These are phyloP conservation scores for Saturnia pavonia DNA, from an alignment of 2,888 invertebrate species.

Conservation along the genomic window DNA sequence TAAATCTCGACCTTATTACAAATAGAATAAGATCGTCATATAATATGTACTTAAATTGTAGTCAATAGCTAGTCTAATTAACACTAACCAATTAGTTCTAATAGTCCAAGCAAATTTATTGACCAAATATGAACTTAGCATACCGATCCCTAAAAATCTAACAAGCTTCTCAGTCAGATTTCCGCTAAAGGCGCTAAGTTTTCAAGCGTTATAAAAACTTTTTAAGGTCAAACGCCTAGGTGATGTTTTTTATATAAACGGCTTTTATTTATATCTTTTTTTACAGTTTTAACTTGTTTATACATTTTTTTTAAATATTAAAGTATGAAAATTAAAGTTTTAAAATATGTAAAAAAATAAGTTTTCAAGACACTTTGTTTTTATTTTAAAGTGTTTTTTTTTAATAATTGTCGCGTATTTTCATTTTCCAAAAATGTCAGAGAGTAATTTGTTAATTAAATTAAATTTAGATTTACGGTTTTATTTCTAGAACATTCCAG, in stretches of 20 bases:
- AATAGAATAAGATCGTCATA: too few relatives aligned
- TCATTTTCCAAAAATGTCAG: neutral
- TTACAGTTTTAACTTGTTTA: neutral
- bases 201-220: constrained; percentile 8
- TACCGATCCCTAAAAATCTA: constrained; percentile 4
- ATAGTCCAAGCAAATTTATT: too few relatives aligned
- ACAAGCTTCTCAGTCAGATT: neutral
- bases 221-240: constrained; percentile 6
- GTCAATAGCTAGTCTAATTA: too few relatives aligned
- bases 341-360: neutral
- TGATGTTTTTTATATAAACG: constrained; percentile 1
- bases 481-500: neutral
- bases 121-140: neutral
- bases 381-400: neutral
- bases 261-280: neutral
- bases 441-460: neutral
- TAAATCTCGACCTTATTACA: too few relatives aligned
- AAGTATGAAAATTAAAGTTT: neutral
- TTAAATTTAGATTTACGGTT: neutral
- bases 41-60: too few relatives aligned
- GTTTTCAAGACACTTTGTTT: too few relatives aligned
- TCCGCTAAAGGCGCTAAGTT: constrained; percentile 1
- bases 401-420: neutral
- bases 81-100: too few relatives aligned
- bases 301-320: neutral